Percentiles rank a stretch among this genome's conserved stretches.
Conservation (phyloP, 2,113 vertebrate genomes). For the Sialia sialis region DNA sequence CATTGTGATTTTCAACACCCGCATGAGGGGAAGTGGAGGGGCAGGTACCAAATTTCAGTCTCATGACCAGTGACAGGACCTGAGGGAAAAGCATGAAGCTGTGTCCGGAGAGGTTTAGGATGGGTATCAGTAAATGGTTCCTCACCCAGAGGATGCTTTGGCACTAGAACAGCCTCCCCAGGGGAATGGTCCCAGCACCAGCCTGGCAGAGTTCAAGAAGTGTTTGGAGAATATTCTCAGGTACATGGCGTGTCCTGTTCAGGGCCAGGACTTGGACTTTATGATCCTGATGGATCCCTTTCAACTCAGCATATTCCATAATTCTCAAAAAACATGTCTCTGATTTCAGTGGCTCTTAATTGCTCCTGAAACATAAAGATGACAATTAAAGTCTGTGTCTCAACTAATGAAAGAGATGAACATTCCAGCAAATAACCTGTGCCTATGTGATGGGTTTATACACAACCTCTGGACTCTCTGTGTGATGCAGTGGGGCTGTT, state of each 20-base stretch:
- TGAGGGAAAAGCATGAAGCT: not conserved
- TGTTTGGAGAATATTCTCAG: not conserved
- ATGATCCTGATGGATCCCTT: not conserved
- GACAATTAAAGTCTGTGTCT: not conserved
- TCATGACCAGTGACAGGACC: not conserved
- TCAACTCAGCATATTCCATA: not conserved
- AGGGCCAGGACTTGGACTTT: not conserved
- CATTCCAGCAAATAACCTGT: not conserved
- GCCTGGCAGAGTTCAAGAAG: not conserved
- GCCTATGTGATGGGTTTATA: not conserved
- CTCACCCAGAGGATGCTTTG: not conserved
- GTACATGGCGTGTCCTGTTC: no score
- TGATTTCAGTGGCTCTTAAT: not conserved
- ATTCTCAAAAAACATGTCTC: not conserved
- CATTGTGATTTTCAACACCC: not conserved
- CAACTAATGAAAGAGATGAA: not conserved
- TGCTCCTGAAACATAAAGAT: not conserved
- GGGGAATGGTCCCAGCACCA: not conserved
- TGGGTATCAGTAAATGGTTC: not conserved
- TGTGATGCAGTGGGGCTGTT: not conserved
- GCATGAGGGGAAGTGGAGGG: accelerated
- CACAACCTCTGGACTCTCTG: not conserved
- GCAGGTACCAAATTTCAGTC: not conserved
- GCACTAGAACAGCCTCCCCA: not conserved
- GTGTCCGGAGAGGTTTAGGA: not conserved